A percentile compares a stretch with the other conserved stretches of the same genome.
Evolutionary conservation across 2,888 invertebrate genomes (phyloP).

Genomic region (Sesia apiformis): DNA sequence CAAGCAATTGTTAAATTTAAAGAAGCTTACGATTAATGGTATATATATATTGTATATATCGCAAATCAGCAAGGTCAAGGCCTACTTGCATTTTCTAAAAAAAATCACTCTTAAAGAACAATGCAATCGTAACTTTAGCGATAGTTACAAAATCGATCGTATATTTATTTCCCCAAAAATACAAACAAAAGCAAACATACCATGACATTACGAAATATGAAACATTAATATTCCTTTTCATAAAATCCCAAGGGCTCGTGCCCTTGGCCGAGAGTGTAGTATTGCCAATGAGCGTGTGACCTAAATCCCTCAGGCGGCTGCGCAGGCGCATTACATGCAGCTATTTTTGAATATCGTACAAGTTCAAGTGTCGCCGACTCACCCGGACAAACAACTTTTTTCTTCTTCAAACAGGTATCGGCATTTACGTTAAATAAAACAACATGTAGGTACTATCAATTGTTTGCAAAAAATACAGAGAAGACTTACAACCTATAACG

Average conservation of each 20-base stretch:
- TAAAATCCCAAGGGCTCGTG: constrained; percentile 19
- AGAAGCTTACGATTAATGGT: too few relatives aligned
- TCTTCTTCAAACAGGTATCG: not conserved
- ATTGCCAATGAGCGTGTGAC: constrained; percentile 63
- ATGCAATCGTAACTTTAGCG: too few relatives aligned
- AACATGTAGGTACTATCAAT: not conserved
- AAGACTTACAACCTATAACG: not conserved
- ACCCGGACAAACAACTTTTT: not conserved
- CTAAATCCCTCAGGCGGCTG: constrained; percentile 44
- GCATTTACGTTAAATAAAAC: not conserved
- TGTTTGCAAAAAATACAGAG: not conserved
- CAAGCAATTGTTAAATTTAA: too few relatives aligned
- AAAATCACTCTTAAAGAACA: too few relatives aligned
- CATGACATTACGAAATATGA: not conserved
- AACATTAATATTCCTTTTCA: not conserved
- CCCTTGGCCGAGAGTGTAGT: constrained; percentile 53
- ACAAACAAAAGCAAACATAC: not conserved
- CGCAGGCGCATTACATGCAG: constrained; percentile 21
- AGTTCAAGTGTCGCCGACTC: constrained; percentile 42
- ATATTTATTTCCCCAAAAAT: not conserved
- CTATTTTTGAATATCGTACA: constrained; percentile 57
- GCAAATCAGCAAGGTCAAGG: too few relatives aligned
- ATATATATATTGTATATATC: too few relatives aligned
- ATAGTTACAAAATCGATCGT: too few relatives aligned
- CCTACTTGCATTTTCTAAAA: too few relatives aligned